phyloP scores from a whole-genome alignment of 2,113 vertebrate species.

The Tragelaphus strepsiceros region DNA sequence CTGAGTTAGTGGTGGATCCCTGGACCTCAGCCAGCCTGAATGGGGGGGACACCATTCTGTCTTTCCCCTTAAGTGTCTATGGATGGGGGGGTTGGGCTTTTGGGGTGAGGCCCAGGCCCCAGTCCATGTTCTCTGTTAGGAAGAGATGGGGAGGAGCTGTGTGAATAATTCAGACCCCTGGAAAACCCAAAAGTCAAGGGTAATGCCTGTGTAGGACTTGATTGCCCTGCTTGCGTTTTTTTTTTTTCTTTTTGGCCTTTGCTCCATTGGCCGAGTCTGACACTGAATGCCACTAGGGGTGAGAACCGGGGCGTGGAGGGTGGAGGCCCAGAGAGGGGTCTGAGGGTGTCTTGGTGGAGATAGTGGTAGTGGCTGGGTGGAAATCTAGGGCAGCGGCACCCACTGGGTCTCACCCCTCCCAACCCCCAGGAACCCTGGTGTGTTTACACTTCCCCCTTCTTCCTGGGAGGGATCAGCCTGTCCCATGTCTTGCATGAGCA shows the following conservation, averaged over 20 bases:
- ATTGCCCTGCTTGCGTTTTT: not conserved
- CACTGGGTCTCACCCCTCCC: not conserved
- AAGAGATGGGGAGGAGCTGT: not conserved
- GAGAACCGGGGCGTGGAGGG: not conserved
- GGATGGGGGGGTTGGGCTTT: not conserved
- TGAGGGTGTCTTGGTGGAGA: not conserved
- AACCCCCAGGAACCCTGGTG: not conserved
- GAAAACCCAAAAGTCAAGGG: conserved; percentile 31
- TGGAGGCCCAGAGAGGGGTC: not conserved
- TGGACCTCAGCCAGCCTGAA: not conserved
- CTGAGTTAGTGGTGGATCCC: not conserved
- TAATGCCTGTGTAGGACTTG: not conserved
- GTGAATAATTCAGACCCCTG: conserved; percentile 40
- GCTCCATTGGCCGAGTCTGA: not conserved
- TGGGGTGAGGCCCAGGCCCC: not conserved
- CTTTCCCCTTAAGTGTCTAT: not conserved
- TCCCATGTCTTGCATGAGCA: not conserved
- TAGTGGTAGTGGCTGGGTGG: not conserved
- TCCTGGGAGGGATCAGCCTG: not conserved
- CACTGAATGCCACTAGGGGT: not conserved
- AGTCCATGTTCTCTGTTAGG: not conserved
- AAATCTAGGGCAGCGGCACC: not conserved
- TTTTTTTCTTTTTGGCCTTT: not conserved
- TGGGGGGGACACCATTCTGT: not conserved
- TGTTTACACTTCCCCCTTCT: not conserved